These are phyloP conservation scores for Ramphastos sulfuratus DNA, from an alignment of 2,113 vertebrate species.

Conservation along the genomic window DNA sequence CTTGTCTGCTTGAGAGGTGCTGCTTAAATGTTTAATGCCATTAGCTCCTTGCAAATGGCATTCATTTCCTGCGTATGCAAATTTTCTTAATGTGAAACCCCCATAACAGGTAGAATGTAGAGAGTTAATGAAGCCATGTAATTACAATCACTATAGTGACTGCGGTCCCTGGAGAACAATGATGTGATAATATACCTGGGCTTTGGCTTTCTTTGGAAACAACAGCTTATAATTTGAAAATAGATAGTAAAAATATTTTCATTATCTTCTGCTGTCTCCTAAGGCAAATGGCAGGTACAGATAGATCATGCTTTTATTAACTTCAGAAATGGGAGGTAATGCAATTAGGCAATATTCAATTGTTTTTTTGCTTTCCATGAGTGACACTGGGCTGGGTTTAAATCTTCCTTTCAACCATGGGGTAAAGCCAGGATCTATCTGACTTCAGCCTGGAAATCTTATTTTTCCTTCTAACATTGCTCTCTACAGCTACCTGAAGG, in stretches of 20 bases:
- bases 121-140: constrained; percentile 94
- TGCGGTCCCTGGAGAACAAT: constrained; percentile 79
- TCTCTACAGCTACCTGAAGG: too few relatives aligned
- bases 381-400: constrained; percentile 29
- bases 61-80: constrained; percentile 92
- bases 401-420: not conserved
- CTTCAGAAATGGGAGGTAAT: constrained; percentile 76
- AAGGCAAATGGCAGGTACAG: constrained; percentile 83
- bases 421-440: not conserved
- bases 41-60: constrained; percentile 80
- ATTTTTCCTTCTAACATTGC: not conserved
- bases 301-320: constrained; percentile 82
- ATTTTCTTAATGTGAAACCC: constrained; percentile 86
- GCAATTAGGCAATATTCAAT: constrained; percentile 58
- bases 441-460: not conserved
- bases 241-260: constrained; percentile 87
- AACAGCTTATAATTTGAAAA: constrained; percentile 83
- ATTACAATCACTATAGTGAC: constrained; percentile 91
- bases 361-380: constrained; percentile 40
- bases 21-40: constrained; percentile 84
- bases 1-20: constrained; percentile 72
- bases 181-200: constrained; percentile 81
- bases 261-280: constrained; percentile 80
- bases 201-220: constrained; percentile 79
- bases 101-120: constrained; percentile 85